Percentiles rank a stretch among this genome's conserved stretches.
phyloP scores from a whole-genome alignment of 2,113 vertebrate genomes.

The Nasalis larvatus region DNA sequence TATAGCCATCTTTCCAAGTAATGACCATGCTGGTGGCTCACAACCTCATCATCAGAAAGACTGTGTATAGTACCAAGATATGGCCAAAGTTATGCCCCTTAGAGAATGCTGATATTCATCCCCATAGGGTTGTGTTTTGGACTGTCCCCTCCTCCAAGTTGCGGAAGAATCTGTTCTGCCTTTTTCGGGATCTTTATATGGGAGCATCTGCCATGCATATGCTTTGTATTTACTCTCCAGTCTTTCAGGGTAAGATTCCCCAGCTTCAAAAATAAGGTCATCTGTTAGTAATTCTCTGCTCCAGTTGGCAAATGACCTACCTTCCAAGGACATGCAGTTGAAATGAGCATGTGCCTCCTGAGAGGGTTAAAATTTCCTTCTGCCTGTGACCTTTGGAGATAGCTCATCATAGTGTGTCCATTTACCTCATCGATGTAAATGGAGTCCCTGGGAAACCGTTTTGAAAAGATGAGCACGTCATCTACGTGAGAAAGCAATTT shows the following conservation, averaged over 20 bases:
- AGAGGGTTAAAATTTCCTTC: constrained; percentile 46
- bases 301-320: constrained; percentile 59
- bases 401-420: background rate
- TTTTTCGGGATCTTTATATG: constrained; percentile 31
- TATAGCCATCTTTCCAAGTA: background rate
- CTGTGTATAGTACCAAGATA: background rate
- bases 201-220: constrained; percentile 36
- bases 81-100: background rate
- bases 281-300: constrained; percentile 69
- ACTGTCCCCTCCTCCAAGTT: background rate
- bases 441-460: background rate
- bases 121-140: background rate
- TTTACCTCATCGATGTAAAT: background rate
- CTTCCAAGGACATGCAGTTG: constrained; percentile 28
- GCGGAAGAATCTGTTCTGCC: background rate
- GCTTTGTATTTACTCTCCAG: constrained; percentile 51
- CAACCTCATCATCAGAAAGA: background rate
- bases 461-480: constrained; percentile 3
- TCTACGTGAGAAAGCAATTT: background rate
- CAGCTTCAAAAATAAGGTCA: constrained; percentile 44
- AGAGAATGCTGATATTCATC: background rate
- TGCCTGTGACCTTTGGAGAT: constrained; percentile 7
- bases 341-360: constrained; percentile 52
- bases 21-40: background rate
- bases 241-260: constrained; percentile 42